Conservation (phyloP, 92 coral and sea anemone genomes). For the Scolanthus callimorphus region DNA sequence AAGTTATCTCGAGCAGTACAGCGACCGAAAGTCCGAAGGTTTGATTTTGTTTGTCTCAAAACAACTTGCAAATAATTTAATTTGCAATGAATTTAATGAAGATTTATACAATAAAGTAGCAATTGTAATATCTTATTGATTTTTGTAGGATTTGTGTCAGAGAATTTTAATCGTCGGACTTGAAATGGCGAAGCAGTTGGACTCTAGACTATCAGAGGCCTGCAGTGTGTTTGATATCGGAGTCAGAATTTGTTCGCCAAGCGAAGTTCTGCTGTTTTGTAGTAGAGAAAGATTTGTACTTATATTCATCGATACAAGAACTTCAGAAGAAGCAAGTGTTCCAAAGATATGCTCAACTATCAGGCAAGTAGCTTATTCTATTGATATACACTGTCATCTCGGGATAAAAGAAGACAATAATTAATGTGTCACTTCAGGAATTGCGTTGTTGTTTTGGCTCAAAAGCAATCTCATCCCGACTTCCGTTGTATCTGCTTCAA, state of each 20-base stretch:
- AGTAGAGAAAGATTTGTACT: conserved; percentile 48
- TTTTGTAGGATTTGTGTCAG: conserved; percentile 42
- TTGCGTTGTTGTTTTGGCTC: too few relatives aligned
- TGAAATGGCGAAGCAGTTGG: conserved; percentile 32
- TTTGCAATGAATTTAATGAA: too few relatives aligned
- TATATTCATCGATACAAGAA: conserved; percentile 52
- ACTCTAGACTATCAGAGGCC: conserved; percentile 38
- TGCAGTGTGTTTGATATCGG: conserved; percentile 34
- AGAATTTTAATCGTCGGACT: conserved; percentile 65
- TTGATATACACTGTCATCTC: too few relatives aligned
- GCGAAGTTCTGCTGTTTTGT: conserved; percentile 49
- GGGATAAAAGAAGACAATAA: too few relatives aligned
- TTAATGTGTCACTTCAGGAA: too few relatives aligned
- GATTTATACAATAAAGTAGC: not conserved
- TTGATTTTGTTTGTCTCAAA: too few relatives aligned
- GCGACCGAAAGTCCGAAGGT: not conserved
- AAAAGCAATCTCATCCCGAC: too few relatives aligned
- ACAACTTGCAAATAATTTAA: too few relatives aligned
- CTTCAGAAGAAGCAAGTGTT: conserved; percentile 27
- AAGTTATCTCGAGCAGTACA: not conserved
- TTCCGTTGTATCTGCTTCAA: too few relatives aligned
- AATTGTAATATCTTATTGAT: not conserved
- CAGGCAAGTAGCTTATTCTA: too few relatives aligned
- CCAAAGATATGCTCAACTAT: conserved; percentile 58
- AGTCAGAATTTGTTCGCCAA: conserved; percentile 29